phyloP scores from a whole-genome alignment of 2,797 vertebrate species.

The Sebastes iracundus region DNA sequence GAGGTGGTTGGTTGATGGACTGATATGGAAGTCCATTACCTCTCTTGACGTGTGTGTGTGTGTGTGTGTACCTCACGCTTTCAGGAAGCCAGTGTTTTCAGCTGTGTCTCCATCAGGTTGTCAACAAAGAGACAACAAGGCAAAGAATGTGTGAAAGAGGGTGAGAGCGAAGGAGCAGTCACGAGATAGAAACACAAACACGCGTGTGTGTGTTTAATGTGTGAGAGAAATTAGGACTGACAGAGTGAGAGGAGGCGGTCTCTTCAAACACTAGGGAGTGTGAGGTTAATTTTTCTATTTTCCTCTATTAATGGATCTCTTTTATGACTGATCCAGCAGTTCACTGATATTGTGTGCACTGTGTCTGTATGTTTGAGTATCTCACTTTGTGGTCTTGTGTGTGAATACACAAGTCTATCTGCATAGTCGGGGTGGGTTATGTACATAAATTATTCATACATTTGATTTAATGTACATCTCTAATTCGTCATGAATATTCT shows the following conservation, averaged over 20 bases:
- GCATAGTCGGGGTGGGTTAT: slow-evolving; percentile 17
- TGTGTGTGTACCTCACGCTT: background rate
- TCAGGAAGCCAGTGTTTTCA: slow-evolving; percentile 30
- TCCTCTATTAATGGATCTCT: slow-evolving; percentile 41
- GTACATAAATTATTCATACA: slow-evolving; percentile 61
- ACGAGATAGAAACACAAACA: slow-evolving; percentile 17
- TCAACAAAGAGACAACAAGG: slow-evolving; percentile 50
- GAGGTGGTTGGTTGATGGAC: slow-evolving; percentile 10
- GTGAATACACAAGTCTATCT: slow-evolving; percentile 15
- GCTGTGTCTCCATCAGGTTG: slow-evolving; percentile 43
- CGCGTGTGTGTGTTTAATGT: background rate
- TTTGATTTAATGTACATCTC: slow-evolving; percentile 67
- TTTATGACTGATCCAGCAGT: slow-evolving; percentile 42
- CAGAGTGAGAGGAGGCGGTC: slow-evolving; percentile 7
- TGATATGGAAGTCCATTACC: slow-evolving; percentile 25
- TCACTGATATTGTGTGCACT: slow-evolving; percentile 4
- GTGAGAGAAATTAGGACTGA: slow-evolving; percentile 22
- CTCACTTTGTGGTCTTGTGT: background rate
- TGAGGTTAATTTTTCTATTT: slow-evolving; percentile 51
- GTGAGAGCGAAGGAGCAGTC: slow-evolving; percentile 11
- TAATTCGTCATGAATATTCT: slow-evolving; percentile 68
- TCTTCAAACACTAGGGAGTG: slow-evolving; percentile 33
- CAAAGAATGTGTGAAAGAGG: slow-evolving; percentile 51
- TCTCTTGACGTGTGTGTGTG: background rate
- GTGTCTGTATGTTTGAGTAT: background rate